Conservation (phyloP, 2,113 vertebrate species). For the Odocoileus virginianus region DNA sequence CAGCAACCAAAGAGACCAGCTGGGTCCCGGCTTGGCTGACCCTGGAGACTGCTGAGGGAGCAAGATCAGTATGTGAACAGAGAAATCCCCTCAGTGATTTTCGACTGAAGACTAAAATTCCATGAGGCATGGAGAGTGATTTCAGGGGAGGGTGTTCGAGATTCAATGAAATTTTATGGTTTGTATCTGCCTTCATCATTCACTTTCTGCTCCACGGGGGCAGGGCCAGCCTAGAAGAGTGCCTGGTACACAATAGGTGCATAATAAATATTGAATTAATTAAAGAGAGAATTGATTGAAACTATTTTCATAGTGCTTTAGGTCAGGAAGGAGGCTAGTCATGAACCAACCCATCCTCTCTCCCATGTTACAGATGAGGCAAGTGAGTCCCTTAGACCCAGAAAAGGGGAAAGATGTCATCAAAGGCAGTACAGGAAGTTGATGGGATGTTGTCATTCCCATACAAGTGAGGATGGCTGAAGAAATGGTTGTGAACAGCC, state of each 20-base stretch:
- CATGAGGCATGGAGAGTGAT: neutral
- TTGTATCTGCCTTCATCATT: neutral
- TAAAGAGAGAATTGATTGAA: neutral
- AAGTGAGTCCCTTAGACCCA: neutral
- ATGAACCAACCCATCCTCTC: neutral
- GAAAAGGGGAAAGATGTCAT: neutral
- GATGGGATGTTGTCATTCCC: neutral
- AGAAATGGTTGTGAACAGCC: neutral
- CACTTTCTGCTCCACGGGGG: neutral
- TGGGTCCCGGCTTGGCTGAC: neutral
- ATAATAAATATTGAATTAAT: neutral
- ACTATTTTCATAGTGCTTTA: neutral
- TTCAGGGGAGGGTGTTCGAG: no score
- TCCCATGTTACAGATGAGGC: neutral
- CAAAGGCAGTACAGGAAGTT: neutral
- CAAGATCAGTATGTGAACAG: neutral
- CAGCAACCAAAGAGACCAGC: neutral
- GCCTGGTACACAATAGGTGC: neutral
- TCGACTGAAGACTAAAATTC: neutral
- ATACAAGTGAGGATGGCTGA: neutral
- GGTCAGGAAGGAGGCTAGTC: neutral
- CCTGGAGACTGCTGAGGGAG: neutral
- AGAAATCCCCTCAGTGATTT: neutral
- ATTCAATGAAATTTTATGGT: neutral
- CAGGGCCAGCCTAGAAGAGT: neutral